Percentiles rank a stretch among this genome's conserved stretches.
These are phyloP conservation scores for Oreochromis grahami DNA, from an alignment of 2,797 vertebrate species.

Conservation along the genomic window DNA sequence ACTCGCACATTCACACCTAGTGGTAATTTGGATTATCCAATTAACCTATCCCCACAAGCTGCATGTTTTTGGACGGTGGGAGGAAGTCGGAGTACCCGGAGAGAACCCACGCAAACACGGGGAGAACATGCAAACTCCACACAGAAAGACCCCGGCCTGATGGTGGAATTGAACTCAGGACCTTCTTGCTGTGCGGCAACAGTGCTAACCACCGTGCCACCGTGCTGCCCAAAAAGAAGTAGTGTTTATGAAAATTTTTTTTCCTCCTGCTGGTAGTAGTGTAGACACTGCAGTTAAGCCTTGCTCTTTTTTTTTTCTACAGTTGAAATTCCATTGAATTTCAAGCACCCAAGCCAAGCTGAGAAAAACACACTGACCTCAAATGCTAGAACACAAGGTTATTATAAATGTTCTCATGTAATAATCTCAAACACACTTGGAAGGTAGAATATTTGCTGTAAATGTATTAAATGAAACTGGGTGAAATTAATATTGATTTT, in stretches of 20 bases:
- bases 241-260: background rate
- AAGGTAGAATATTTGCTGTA: background rate
- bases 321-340: background rate
- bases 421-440: background rate
- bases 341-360: background rate
- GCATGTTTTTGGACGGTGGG: too few relatives aligned
- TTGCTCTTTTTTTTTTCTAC: background rate
- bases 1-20: too few relatives aligned
- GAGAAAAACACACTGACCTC: background rate
- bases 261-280: background rate
- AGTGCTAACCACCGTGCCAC: too few relatives aligned
- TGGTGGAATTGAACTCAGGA: too few relatives aligned
- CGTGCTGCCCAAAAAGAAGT: too few relatives aligned
- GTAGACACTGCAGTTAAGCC: background rate
- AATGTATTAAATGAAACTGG: background rate
- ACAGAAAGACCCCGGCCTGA: too few relatives aligned
- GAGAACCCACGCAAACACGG: too few relatives aligned
- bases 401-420: background rate
- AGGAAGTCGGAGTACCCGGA: too few relatives aligned
- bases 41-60: too few relatives aligned
- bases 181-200: too few relatives aligned
- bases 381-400: background rate
- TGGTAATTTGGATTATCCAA: too few relatives aligned
- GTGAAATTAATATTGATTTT: background rate
- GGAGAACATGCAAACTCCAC: too few relatives aligned